phyloP scores from a whole-genome alignment of 2,888 invertebrate species.

The Sarcophaga subvicina region DNA sequence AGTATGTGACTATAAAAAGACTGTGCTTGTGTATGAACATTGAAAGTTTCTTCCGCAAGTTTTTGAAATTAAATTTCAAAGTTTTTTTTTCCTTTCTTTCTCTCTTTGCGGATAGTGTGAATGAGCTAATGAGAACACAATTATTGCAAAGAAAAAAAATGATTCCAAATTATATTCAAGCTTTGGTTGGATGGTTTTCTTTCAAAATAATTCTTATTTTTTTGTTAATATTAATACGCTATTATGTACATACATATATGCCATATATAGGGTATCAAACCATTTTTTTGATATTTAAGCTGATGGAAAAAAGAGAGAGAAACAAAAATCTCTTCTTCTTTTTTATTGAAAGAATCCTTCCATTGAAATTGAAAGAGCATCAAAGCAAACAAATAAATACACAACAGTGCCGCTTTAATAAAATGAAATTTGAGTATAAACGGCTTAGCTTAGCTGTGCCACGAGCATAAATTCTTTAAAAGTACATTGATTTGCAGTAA shows the following conservation, averaged over 20 bases:
- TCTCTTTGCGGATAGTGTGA: not conserved
- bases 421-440: not conserved
- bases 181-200: too few relatives aligned
- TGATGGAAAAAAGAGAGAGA: too few relatives aligned
- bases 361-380: not conserved
- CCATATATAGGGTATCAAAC: too few relatives aligned
- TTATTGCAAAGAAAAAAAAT: not conserved
- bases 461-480: conserved; percentile 15
- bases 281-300: too few relatives aligned
- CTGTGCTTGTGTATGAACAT: not conserved
- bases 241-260: too few relatives aligned
- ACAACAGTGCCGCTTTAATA: not conserved
- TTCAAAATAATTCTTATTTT: too few relatives aligned
- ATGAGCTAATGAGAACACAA: conserved; percentile 12
- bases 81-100: not conserved
- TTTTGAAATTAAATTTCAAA: conserved; percentile 11
- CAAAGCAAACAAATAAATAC: not conserved
- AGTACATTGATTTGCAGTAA: conserved; percentile 15
- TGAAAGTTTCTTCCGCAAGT: not conserved
- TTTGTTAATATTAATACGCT: too few relatives aligned
- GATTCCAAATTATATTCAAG: too few relatives aligned
- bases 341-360: conserved; percentile 6
- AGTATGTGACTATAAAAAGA: not conserved
- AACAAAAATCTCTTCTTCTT: not conserved
- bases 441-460: not conserved